phyloP scores from a whole-genome alignment of 2,797 vertebrate species.

The Sandelia bainsii region DNA sequence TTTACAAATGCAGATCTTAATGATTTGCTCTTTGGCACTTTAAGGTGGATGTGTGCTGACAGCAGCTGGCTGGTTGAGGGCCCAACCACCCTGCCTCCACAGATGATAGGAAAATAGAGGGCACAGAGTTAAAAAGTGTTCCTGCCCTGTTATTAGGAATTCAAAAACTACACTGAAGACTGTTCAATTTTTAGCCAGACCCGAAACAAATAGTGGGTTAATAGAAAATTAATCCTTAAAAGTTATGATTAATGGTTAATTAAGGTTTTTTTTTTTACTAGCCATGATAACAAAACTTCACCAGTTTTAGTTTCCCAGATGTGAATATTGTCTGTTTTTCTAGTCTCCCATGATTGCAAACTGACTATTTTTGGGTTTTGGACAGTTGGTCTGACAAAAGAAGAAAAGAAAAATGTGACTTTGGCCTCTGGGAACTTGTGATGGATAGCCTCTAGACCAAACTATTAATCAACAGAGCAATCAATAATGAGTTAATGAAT shows the following conservation, averaged over 20 bases:
- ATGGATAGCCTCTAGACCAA: neutral
- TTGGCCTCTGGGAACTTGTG: neutral
- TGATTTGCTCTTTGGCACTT: slow-evolving; percentile 38
- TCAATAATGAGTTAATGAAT: neutral
- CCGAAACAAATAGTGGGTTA: neutral
- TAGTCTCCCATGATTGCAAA: neutral
- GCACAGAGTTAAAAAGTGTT: slow-evolving; percentile 20
- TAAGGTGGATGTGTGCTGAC: slow-evolving; percentile 26
- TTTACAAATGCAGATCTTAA: neutral
- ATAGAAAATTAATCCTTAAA: neutral
- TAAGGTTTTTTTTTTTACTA: neutral
- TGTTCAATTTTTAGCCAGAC: neutral
- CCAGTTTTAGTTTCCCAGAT: neutral
- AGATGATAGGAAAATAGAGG: slow-evolving; percentile 48
- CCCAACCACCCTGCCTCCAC: slow-evolving; percentile 20
- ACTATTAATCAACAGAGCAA: neutral
- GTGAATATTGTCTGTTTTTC: neutral
- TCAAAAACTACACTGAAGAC: slow-evolving; percentile 7
- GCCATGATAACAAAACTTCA: neutral
- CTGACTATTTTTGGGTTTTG: neutral
- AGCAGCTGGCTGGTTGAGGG: slow-evolving; percentile 42
- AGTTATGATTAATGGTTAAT: neutral
- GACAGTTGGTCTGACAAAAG: neutral
- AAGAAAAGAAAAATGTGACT: neutral
- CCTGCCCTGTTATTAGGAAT: slow-evolving; percentile 45